These are phyloP conservation scores for Schrankia costaestrigalis DNA, from an alignment of 2,888 invertebrate genomes.

Conservation along the genomic window DNA sequence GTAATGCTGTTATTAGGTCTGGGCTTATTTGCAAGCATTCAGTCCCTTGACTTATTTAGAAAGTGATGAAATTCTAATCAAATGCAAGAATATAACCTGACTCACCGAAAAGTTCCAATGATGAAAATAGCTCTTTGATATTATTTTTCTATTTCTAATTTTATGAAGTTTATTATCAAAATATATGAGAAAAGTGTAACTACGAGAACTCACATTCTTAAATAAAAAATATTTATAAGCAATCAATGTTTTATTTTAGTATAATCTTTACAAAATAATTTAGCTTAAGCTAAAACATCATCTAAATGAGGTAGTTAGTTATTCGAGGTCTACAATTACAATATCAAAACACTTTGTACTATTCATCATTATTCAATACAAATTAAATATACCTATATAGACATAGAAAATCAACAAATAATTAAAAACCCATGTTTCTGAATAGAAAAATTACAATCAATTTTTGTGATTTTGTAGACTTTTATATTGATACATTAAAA, in stretches of 20 bases:
- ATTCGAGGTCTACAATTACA: constrained; percentile 5
- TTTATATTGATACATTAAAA: no score
- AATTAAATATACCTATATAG: no score
- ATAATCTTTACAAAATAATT: constrained; percentile 18
- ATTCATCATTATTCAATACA: background rate
- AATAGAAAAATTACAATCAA: no score
- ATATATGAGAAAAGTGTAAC: constrained; percentile 73
- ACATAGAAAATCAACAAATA: no score
- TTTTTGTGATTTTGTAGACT: no score
- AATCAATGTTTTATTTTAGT: constrained; percentile 58
- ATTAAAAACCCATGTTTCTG: no score
- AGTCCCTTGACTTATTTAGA: constrained; percentile 39
- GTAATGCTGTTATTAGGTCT: constrained; percentile 28
- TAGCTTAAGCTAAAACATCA: constrained; percentile 13
- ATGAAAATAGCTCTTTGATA: constrained; percentile 75
- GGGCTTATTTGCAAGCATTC: constrained; percentile 25
- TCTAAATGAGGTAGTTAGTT: constrained; percentile 23
- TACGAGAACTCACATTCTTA: constrained; percentile 72
- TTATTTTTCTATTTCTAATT: constrained; percentile 81
- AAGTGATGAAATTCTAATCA: constrained; percentile 38
- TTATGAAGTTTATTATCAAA: constrained; percentile 75
- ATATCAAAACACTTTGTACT: background rate
- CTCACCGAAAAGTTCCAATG: constrained; percentile 70
- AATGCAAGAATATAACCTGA: constrained; percentile 45
- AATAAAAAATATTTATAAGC: constrained; percentile 78